Evolutionary conservation across 2,113 vertebrate genomes (phyloP).

Genomic region (Lasiurus cinereus): DNA sequence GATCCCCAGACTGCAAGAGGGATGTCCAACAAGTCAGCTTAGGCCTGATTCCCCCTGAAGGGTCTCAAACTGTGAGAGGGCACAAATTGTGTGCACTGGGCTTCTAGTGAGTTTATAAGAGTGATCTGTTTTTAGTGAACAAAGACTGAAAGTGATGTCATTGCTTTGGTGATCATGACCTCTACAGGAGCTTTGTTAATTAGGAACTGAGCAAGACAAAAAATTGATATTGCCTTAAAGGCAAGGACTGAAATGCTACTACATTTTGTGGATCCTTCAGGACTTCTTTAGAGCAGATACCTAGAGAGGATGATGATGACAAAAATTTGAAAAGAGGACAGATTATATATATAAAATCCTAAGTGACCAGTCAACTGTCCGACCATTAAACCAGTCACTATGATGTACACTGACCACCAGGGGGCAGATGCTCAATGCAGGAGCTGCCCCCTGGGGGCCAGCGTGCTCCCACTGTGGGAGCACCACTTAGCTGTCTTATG

Average conservation of each 20-base stretch:
- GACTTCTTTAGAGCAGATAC: not conserved
- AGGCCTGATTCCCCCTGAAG: no score
- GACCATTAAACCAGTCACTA: no score
- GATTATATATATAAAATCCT: not conserved
- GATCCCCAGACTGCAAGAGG: no score
- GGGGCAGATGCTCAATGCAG: no score
- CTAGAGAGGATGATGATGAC: not conserved
- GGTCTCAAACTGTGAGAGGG: no score
- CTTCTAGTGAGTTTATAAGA: not conserved
- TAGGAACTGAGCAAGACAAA: not conserved
- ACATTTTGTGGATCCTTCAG: not conserved
- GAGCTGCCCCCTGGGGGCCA: no score
- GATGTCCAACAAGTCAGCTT: no score
- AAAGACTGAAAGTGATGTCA: not conserved
- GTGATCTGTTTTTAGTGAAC: not conserved
- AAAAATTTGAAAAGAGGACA: conserved; percentile 39
- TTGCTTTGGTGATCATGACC: not conserved
- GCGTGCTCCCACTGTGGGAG: no score
- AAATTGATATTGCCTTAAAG: not conserved
- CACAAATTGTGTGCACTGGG: no score
- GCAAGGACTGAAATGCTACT: not conserved
- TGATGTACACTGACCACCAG: no score
- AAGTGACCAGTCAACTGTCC: no score
- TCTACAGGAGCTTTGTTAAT: conserved; percentile 55
- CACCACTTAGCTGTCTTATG: no score